phyloP scores from a whole-genome alignment of 2,888 invertebrate genomes.

The Xestia rhomboidea region DNA sequence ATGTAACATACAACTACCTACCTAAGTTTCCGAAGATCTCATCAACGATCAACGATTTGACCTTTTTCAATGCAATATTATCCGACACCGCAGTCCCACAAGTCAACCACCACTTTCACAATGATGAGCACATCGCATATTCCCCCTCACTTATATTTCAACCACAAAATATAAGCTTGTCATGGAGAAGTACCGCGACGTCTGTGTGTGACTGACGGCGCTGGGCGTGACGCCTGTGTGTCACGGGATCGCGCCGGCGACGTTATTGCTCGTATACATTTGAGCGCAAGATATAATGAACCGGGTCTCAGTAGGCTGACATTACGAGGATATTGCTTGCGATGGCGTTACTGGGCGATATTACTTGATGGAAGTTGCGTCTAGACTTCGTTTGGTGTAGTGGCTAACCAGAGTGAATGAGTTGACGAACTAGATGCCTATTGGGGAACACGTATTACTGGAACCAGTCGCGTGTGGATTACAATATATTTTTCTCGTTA shows the following conservation, averaged over 20 bases:
- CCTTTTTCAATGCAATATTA: background rate
- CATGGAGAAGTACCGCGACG: slow-evolving; percentile 1
- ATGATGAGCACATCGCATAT: slow-evolving; percentile 11
- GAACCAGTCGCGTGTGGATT: background rate
- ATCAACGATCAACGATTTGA: background rate
- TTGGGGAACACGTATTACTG: slow-evolving; percentile 2
- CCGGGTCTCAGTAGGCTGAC: slow-evolving; percentile 25
- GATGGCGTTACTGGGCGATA: slow-evolving; percentile 15
- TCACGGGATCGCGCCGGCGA: slow-evolving; percentile 10
- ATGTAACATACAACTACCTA: background rate
- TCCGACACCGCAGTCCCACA: background rate
- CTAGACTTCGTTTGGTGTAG: slow-evolving; percentile 17
- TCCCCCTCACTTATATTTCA: slow-evolving; percentile 15
- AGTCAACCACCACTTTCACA: slow-evolving; percentile 3
- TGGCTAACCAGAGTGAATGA: slow-evolving; percentile 14
- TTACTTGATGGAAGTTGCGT: slow-evolving; percentile 2
- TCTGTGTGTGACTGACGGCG: slow-evolving; percentile 22
- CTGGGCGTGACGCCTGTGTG: background rate
- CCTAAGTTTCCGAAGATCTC: background rate
- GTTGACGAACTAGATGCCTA: slow-evolving; percentile 14
- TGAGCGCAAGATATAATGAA: slow-evolving; percentile 25
- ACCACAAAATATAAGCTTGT: slow-evolving; percentile 30
- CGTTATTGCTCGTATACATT: slow-evolving; percentile 32
- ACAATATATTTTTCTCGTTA: background rate
- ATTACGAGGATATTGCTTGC: slow-evolving; percentile 25